Evolutionary conservation across 2,797 vertebrate species (phyloP), one percentile per base, ranked within the genome.

Genomic region (Melanotaenia nigrans): DNA sequence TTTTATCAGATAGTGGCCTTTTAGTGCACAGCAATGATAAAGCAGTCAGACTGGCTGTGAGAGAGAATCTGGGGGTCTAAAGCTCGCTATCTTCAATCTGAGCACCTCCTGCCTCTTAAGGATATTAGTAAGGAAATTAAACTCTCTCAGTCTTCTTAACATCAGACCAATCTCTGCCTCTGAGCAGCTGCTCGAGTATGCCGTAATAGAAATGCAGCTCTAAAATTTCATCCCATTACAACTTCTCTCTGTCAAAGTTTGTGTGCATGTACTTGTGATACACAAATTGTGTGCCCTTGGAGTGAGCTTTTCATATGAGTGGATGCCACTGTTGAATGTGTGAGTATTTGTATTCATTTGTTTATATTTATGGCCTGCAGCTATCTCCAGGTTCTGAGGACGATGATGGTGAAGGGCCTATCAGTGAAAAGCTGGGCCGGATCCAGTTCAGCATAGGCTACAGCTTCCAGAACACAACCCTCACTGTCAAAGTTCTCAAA

Each of bases 361-460:
- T 68, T n/a, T 65, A 61, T 30, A 7, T 77, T 68, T 85, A 54
- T 83, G 61, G 45, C 55, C 61, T 20, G 14, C 89, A 99, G 97
- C 93, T 99, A 68, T 99, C 98, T 61, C 98, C 98, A 0, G 98
- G 97, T 80, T 99, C 98, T 0, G 98, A 99, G 91, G 97, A 98
- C 0, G 98, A 99, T 16, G 94, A 95, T 3, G 97, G 97, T 0
- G 97, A 99, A 60, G 96, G 96, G 49, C 83, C 96, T 38, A 94
- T 96, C 89, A 94, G 96, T 55, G 97, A 99, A 94, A 98, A 98
- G 88, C 93, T 99, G 81, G 98, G 98, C 33, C 95, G 96, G 65
- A 99, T 99, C 94, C 97, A 99, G 94, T 99, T 99, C 92, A 99
- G 98, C 22, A 96, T 99, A 1, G 98, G 98, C 83, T 99, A 99